Evolutionary conservation across 2,797 vertebrate species (phyloP), one percentile per base, ranked within the genome.

Genomic region (Sebastes matsubarae): DNA sequence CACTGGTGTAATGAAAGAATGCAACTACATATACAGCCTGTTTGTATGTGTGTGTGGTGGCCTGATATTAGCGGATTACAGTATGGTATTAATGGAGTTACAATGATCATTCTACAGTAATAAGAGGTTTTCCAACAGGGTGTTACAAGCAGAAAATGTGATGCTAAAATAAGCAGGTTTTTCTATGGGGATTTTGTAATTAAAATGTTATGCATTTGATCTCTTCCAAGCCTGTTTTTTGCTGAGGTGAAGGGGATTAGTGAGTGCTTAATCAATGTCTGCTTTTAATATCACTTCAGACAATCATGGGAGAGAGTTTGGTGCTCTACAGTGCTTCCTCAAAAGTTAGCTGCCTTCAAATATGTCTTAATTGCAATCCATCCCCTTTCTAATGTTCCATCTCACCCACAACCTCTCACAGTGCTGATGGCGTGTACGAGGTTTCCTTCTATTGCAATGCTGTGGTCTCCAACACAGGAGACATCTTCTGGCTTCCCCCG

Each of bases 371-470:
- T 57, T 20, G n/a, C 50, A 32, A 24, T 55, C 25, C 54, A 66
- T 52, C 32, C 13, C 0, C 0, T 71, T 5, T 70, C 57, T 69
- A 24, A 85, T 70, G 12, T 38, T 13, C 25, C 27, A 20, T 78
- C 20, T 64, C 55, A n/a, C 42, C 60, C 8, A 42, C 64, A 58
- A 68, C 50, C 27, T 70, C 38, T 77, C 54, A 29, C 85, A 97
- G 96, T 89, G 96, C 95, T 14, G 96, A 97, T 2, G 96, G 96
- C 1, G 96, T 96, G n/a, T 97, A 96, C 9, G 96, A 97, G 83
- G 96, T 97, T 14, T 96, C 96, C 18, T 95, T 96, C 92, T 96
- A 96, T 74, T 95, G 95, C 90, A 97, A 97, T 13, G 95, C 94
- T 0, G 88, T 97, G 27, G 95, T 97, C 29, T 96, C 95, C 86